These are phyloP conservation scores for Macropus fuliginosus DNA, from an alignment of 2,797 vertebrate genomes.

Conservation along the genomic window DNA sequence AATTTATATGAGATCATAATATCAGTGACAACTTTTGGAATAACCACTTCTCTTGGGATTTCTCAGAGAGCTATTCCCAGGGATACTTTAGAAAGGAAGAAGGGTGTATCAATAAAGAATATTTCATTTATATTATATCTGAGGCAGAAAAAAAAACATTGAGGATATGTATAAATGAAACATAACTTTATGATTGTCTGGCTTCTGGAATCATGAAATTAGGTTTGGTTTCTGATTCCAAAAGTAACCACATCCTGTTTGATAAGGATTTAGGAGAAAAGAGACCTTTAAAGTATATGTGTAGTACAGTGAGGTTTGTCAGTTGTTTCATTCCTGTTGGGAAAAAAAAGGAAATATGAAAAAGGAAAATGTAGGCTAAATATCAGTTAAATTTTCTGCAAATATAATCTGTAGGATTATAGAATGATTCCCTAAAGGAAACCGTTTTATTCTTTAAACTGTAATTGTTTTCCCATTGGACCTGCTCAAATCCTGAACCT, in stretches of 20 bases:
- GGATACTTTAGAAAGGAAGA: not conserved
- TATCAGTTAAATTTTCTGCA: not conserved
- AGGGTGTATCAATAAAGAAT: not conserved
- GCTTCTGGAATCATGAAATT: not conserved
- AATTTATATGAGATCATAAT: not conserved
- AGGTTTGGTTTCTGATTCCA: not conserved
- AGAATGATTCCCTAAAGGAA: not conserved
- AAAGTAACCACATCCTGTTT: not conserved
- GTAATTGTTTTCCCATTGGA: not conserved
- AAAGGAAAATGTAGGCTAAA: conserved; percentile 17
- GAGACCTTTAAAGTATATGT: not conserved
- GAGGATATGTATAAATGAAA: not conserved
- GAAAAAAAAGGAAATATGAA: not conserved
- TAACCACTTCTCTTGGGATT: not conserved
- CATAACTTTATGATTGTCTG: not conserved
- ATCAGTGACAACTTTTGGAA: not conserved
- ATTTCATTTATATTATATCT: not conserved
- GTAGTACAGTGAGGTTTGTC: not conserved
- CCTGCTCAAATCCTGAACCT: not conserved
- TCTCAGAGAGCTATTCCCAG: not conserved
- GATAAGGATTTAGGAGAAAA: not conserved
- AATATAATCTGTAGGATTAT: not conserved
- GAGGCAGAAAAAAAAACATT: not conserved
- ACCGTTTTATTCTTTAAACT: conserved; percentile 16
- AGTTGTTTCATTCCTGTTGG: conserved; percentile 9